Conservation (phyloP, 2,888 invertebrate species). For the Baronia brevicornis region DNA sequence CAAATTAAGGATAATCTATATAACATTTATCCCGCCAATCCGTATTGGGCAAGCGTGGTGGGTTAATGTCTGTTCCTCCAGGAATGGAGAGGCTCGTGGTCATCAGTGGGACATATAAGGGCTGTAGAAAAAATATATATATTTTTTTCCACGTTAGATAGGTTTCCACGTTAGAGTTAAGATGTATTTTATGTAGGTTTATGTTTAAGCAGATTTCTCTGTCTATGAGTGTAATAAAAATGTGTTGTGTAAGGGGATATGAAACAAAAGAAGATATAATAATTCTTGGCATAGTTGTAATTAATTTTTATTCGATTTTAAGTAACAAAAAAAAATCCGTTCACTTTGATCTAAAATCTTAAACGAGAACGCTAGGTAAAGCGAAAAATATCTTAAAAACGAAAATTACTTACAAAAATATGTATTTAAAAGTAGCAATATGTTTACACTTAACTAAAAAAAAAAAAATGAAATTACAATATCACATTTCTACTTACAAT, state of each 20-base stretch:
- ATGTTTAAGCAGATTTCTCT: conserved; percentile 3
- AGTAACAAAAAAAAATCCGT: conserved; percentile 70
- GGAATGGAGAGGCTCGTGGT: no score
- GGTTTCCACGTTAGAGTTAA: no score
- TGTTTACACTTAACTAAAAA: conserved; percentile 64
- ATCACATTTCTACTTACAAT: conserved; percentile 77
- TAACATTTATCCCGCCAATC: no score
- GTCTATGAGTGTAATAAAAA: background rate
- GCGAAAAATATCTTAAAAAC: conserved; percentile 64
- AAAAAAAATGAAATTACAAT: conserved; percentile 69
- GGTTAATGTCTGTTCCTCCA: no score
- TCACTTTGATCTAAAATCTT: conserved; percentile 66
- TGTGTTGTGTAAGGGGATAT: background rate
- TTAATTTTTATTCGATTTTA: conserved; percentile 73
- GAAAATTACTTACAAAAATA: conserved; percentile 73
- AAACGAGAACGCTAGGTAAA: conserved; percentile 66
- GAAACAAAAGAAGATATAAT: conserved; percentile 46
- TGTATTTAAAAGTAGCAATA: conserved; percentile 62
- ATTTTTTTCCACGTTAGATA: no score
- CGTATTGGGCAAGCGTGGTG: no score
- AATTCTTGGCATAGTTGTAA: conserved; percentile 74
- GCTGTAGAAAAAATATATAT: no score
- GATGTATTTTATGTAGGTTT: no score
- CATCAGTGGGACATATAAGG: no score
- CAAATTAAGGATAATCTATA: no score